phyloP scores from a whole-genome alignment of 1,140 invertebrate species.

The Trichonephila inaurata region DNA sequence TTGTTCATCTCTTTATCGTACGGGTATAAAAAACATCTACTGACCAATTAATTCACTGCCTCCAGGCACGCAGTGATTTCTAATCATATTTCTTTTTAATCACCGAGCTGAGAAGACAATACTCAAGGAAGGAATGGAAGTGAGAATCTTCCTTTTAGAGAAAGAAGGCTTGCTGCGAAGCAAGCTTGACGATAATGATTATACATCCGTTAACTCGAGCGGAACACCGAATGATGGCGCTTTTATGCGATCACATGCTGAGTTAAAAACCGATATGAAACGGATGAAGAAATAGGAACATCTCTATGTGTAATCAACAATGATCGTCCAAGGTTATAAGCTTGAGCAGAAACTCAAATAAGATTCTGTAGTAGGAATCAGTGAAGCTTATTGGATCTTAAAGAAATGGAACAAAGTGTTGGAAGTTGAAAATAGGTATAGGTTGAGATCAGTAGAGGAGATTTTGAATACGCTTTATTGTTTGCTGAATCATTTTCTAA shows the following conservation, averaged over 20 bases:
- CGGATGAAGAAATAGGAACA: conserved; percentile 13
- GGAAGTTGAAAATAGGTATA: neutral
- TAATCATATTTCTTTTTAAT: neutral
- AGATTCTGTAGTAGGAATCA: neutral
- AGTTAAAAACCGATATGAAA: conserved; percentile 16
- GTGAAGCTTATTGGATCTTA: neutral
- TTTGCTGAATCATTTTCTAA: neutral
- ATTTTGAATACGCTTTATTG: neutral
- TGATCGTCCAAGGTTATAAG: conserved; percentile 6
- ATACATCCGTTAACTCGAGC: neutral
- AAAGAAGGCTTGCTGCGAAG: neutral
- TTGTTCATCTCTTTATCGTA: neutral
- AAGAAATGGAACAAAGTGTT: neutral
- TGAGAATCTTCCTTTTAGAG: neutral
- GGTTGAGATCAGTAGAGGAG: neutral
- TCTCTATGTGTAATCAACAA: neutral
- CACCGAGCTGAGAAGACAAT: neutral
- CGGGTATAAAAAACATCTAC: neutral
- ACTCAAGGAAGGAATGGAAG: neutral
- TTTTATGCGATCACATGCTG: neutral
- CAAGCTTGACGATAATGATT: conserved; percentile 10
- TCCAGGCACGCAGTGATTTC: too few species aligned
- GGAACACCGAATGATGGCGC: neutral
- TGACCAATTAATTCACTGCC: neutral
- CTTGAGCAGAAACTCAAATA: neutral